phyloP scores from a whole-genome alignment of 2,113 vertebrate genomes.

The Salvelinus sp. region DNA sequence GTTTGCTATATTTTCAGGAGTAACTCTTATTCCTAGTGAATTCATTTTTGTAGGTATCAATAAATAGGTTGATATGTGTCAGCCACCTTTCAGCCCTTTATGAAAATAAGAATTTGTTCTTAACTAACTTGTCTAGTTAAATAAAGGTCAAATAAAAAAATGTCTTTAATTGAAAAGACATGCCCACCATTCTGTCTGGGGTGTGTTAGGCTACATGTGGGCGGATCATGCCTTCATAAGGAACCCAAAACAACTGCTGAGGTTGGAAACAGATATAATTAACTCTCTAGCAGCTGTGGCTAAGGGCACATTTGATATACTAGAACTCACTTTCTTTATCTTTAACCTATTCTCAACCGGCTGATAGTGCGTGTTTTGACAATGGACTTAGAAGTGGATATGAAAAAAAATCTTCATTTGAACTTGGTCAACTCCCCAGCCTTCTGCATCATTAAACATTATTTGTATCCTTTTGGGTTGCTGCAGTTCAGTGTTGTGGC shows the following conservation, averaged over 20 bases:
- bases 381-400: too few relatives aligned
- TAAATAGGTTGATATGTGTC: neutral
- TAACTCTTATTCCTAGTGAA: neutral
- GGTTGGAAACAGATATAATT: slow-evolving; percentile 33
- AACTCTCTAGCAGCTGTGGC: slow-evolving; percentile 38
- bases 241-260: slow-evolving; percentile 33
- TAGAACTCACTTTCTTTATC: slow-evolving; percentile 3
- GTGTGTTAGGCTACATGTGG: slow-evolving; percentile 15
- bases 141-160: too few relatives aligned
- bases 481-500: too few relatives aligned
- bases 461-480: too few relatives aligned
- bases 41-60: neutral
- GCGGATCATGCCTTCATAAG: slow-evolving; percentile 12
- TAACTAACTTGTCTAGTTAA: too few relatives aligned
- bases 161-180: slow-evolving; percentile 3
- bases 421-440: too few relatives aligned
- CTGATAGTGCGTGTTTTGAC: too few relatives aligned
- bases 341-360: too few relatives aligned
- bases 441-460: too few relatives aligned
- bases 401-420: too few relatives aligned
- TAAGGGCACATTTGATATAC: neutral
- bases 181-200: slow-evolving; percentile 15
- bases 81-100: neutral
- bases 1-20: neutral
- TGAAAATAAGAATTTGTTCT: too few relatives aligned